These are phyloP conservation scores for Hycleus phaleratus DNA, from an alignment of 1,140 invertebrate species.

Conservation along the genomic window DNA sequence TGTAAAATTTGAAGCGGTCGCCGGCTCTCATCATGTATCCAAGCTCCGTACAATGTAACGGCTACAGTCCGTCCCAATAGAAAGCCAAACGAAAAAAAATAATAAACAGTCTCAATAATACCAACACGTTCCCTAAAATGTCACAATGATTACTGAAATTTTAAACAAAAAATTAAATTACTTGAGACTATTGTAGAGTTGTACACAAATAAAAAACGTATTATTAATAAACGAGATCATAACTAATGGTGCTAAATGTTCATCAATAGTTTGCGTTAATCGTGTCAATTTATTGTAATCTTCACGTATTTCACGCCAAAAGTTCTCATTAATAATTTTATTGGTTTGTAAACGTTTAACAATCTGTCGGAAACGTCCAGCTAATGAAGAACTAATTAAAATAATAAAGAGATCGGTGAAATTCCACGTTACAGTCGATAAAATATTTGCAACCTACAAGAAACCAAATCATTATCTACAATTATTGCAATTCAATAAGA, in stretches of 20 bases:
- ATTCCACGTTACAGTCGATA: slow-evolving; percentile 61
- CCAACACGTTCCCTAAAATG: slow-evolving; percentile 26
- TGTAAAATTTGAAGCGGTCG: slow-evolving; percentile 47
- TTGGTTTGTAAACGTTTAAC: slow-evolving; percentile 45
- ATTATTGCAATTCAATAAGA: neutral
- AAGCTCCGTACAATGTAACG: slow-evolving; percentile 52
- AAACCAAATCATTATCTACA: neutral
- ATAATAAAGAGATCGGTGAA: slow-evolving; percentile 60
- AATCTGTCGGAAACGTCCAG: slow-evolving; percentile 50
- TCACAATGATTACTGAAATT: neutral
- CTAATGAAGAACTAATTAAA: slow-evolving; percentile 50
- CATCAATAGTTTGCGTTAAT: slow-evolving; percentile 49
- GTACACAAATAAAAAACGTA: slow-evolving; percentile 64
- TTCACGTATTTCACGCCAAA: slow-evolving; percentile 50
- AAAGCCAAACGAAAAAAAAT: slow-evolving; percentile 55
- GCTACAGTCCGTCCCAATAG: slow-evolving; percentile 49
- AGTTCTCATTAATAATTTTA: slow-evolving; percentile 31
- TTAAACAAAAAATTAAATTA: slow-evolving; percentile 31
- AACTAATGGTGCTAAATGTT: slow-evolving; percentile 50
- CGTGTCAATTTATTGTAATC: slow-evolving; percentile 50
- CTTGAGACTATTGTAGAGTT: slow-evolving; percentile 65
- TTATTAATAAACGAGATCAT: slow-evolving; percentile 62
- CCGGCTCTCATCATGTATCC: slow-evolving; percentile 55
- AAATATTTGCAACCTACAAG: slow-evolving; percentile 46
- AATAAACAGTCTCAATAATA: slow-evolving; percentile 43